Percentiles rank a stretch among this genome's conserved stretches.
These are phyloP conservation scores for Gambelia wislizenii DNA, from an alignment of 2,797 vertebrate species.

Conservation along the genomic window DNA sequence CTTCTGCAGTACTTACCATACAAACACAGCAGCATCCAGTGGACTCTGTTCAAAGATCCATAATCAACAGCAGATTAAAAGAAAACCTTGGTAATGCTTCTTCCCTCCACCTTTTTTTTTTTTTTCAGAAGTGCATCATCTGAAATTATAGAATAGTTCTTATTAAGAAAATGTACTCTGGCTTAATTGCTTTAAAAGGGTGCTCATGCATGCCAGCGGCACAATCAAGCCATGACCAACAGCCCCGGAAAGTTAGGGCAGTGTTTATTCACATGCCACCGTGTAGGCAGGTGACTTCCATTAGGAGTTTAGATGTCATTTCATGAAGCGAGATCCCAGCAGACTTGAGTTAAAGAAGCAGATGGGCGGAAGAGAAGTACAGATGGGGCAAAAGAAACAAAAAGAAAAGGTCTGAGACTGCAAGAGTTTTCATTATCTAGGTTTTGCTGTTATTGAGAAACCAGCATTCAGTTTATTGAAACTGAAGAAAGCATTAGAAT, in stretches of 20 bases:
- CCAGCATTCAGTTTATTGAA: constrained; percentile 57
- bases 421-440: constrained; percentile 43
- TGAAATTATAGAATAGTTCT: constrained; percentile 69
- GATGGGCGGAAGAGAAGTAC: constrained; percentile 68
- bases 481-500: constrained; percentile 36
- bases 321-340: constrained; percentile 68
- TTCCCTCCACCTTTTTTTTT: constrained; percentile 26
- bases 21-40: constrained; percentile 55
- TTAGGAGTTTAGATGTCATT: constrained; percentile 73
- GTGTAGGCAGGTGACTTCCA: constrained; percentile 66
- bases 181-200: constrained; percentile 55
- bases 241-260: constrained; percentile 67
- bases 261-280: constrained; percentile 74
- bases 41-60: constrained; percentile 50
- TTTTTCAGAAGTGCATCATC: constrained; percentile 59
- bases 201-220: constrained; percentile 61
- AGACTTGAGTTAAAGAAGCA: constrained; percentile 77
- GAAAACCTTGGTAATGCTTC: constrained; percentile 28
- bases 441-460: constrained; percentile 57
- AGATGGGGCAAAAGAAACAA: constrained; percentile 50
- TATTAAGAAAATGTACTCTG: constrained; percentile 25
- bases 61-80: constrained; percentile 63
- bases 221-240: constrained; percentile 75
- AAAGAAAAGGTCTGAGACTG: not conserved
- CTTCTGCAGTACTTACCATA: constrained; percentile 73